phyloP scores from a whole-genome alignment of 2,888 invertebrate species.

The Caenorhabditis sp. region DNA sequence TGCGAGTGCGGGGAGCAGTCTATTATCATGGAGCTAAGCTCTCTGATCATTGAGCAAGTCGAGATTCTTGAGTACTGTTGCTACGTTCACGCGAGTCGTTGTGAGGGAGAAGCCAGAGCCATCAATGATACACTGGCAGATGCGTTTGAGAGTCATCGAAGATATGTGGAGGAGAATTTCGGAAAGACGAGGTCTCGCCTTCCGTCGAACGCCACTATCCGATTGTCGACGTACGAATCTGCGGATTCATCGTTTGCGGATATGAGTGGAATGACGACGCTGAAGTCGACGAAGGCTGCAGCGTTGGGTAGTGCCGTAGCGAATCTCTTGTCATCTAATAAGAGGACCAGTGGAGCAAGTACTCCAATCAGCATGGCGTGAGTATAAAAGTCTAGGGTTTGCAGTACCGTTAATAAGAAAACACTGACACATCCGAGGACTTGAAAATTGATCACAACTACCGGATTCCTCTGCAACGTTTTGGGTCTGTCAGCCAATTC shows the following conservation, averaged over 20 bases:
- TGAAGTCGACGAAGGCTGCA: conserved; percentile 53
- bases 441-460: too few species aligned
- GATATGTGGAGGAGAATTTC: conserved; percentile 75
- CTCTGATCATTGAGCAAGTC: conserved; percentile 76
- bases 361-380: conserved; percentile 39
- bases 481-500: too few species aligned
- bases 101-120: conserved; percentile 51
- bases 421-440: too few species aligned
- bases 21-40: conserved; percentile 67
- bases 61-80: conserved; percentile 79
- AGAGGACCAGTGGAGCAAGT: conserved; percentile 53
- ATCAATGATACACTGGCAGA: conserved; percentile 77
- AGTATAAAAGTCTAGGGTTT: not conserved
- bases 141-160: conserved; percentile 71
- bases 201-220: conserved; percentile 46
- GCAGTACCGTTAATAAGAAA: too few species aligned
- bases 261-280: conserved; percentile 62
- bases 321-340: conserved; percentile 59
- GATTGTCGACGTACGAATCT: conserved; percentile 44
- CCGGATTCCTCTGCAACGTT: too few species aligned
- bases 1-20: conserved; percentile 73
- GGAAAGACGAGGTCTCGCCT: conserved; percentile 66
- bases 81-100: conserved; percentile 73
- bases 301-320: conserved; percentile 50
- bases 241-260: conserved; percentile 39